Conservation (phyloP, 2,113 vertebrate genomes). For the Pithys albifrons region DNA sequence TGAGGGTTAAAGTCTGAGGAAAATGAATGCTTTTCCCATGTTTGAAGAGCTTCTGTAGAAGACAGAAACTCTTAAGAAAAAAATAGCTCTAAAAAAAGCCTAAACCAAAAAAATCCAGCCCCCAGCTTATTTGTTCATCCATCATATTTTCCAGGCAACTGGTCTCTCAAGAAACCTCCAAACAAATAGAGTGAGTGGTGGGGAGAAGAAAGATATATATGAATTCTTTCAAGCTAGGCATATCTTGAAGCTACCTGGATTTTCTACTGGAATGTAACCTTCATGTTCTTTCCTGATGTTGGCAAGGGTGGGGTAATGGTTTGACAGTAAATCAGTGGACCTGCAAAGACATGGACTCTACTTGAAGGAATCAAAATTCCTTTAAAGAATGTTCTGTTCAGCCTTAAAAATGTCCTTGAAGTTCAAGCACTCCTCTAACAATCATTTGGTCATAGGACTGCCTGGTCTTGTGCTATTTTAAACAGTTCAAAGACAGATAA, state of each 20-base stretch:
- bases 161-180: background rate
- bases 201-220: conserved; percentile 21
- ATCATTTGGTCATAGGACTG: background rate
- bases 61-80: background rate
- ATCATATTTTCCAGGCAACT: conserved; percentile 39
- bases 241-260: background rate
- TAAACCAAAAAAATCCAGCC: background rate
- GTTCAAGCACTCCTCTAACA: background rate
- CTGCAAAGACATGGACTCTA: background rate
- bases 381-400: background rate
- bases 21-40: background rate
- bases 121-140: conserved; percentile 4
- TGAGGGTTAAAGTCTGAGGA: background rate
- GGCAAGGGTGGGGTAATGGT: background rate
- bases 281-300: background rate
- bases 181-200: conserved; percentile 23
- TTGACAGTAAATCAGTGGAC: background rate
- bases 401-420: background rate
- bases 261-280: background rate
- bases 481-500: conserved; percentile 13
- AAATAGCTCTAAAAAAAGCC: background rate
- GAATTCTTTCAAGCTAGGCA: background rate
- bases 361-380: background rate
- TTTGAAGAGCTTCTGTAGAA: background rate
- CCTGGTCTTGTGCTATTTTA: background rate